phyloP scores from a whole-genome alignment of 2,888 invertebrate species.

The Eupithecia pulchellata region DNA sequence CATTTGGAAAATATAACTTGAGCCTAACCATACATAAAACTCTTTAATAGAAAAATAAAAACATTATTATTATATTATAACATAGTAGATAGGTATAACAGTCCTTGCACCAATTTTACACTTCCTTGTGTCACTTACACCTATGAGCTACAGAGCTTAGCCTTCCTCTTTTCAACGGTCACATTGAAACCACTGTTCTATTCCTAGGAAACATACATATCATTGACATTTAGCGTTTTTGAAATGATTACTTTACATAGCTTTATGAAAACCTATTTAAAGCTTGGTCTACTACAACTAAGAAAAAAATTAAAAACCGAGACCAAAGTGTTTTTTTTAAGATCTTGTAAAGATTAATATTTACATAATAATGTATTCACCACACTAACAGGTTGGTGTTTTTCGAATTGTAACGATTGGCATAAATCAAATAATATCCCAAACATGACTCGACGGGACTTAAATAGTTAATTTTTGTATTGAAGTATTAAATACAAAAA shows the following conservation, averaged over 20 bases:
- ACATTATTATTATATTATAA: background rate
- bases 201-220: background rate
- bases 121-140: background rate
- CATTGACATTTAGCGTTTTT: background rate
- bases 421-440: background rate
- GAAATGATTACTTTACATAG: background rate
- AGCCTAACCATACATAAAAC: conserved; percentile 13
- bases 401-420: background rate
- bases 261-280: background rate
- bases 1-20: background rate
- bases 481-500: background rate
- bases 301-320: background rate
- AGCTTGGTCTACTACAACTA: background rate
- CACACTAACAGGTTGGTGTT: background rate
- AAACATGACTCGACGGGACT: no score
- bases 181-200: background rate
- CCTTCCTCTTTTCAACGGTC: background rate
- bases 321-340: background rate
- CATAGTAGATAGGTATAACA: background rate
- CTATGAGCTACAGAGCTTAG: background rate
- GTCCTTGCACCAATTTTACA: conserved; percentile 3
- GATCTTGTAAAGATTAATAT: background rate
- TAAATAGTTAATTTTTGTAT: no score
- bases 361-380: no score
- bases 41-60: conserved; percentile 8